phyloP scores from a whole-genome alignment of 2,888 invertebrate genomes.

The Drosophila putrida region DNA sequence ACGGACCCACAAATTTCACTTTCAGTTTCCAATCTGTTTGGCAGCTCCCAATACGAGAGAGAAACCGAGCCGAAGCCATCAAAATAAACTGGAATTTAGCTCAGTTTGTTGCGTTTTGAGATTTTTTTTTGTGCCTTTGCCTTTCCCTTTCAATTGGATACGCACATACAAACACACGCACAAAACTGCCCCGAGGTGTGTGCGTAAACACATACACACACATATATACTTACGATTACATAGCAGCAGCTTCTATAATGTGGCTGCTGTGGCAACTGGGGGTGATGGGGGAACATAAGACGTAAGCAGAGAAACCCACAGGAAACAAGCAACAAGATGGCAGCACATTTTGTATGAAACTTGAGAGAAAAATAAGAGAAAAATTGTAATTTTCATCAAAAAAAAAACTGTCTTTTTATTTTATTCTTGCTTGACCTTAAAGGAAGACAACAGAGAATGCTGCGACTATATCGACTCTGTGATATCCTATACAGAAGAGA shows the following conservation, averaged over 20 bases:
- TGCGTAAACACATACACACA: conserved; percentile 33
- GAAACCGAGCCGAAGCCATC: conserved; percentile 49
- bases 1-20: conserved; percentile 46
- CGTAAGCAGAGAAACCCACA: conserved; percentile 29
- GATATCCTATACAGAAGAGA: neutral
- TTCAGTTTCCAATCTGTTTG: conserved; percentile 50
- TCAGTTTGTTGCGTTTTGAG: conserved; percentile 76
- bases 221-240: conserved; percentile 59
- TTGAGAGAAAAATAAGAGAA: conserved; percentile 77
- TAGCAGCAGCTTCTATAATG: conserved; percentile 43
- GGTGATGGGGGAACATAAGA: conserved; percentile 4
- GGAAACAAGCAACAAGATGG: conserved; percentile 75
- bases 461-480: neutral
- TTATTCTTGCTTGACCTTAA: conserved; percentile 81
- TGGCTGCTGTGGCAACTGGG: conserved; percentile 13
- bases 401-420: conserved; percentile 74
- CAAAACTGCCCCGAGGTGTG: conserved; percentile 53
- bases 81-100: conserved; percentile 73
- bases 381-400: conserved; percentile 85
- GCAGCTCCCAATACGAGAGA: conserved; percentile 27
- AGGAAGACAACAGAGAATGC: conserved; percentile 54
- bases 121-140: conserved; percentile 47
- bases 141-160: conserved; percentile 65
- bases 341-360: conserved; percentile 72
- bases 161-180: conserved; percentile 51